phyloP scores from a whole-genome alignment of 2,888 invertebrate species.

The Eretmocerus hayati region DNA sequence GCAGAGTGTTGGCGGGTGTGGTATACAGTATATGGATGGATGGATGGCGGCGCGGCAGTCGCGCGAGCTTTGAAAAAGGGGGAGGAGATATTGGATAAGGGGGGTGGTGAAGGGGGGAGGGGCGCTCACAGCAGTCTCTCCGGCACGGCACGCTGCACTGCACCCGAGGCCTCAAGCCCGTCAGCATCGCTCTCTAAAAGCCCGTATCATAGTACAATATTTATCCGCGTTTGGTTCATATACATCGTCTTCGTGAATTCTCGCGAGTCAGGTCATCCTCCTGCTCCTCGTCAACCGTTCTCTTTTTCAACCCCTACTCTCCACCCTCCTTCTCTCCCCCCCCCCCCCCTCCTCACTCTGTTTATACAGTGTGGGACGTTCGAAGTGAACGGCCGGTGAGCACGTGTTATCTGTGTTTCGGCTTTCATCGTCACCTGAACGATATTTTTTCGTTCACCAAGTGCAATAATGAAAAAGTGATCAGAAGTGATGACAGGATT shows the following conservation, averaged over 20 bases:
- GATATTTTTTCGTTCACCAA: too few relatives aligned
- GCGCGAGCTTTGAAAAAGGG: too few relatives aligned
- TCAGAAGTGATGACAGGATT: too few relatives aligned
- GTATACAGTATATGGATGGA: too few relatives aligned
- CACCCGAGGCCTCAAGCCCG: slow-evolving; percentile 36
- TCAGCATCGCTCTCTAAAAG: slow-evolving; percentile 24
- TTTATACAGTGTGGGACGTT: too few relatives aligned
- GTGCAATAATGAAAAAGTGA: too few relatives aligned
- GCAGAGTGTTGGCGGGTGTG: background rate
- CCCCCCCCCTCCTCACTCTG: background rate
- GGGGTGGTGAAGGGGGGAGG: slow-evolving; percentile 5
- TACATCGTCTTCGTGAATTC: background rate
- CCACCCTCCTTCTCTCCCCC: background rate
- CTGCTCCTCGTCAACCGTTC: slow-evolving; percentile 4
- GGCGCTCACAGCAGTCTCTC: background rate
- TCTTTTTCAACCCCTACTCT: slow-evolving; percentile 1
- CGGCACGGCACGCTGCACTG: slow-evolving; percentile 29
- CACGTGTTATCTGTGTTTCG: too few relatives aligned
- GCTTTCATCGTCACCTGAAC: too few relatives aligned
- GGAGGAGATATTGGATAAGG: too few relatives aligned
- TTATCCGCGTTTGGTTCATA: too few relatives aligned
- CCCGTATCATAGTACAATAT: background rate
- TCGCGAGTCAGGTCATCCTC: too few relatives aligned
- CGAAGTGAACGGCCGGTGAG: too few relatives aligned
- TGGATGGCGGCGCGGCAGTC: background rate